Evolutionary conservation across 2,113 vertebrate species (phyloP), one percentile per base, ranked within the genome.

Genomic region (Martes martes): DNA sequence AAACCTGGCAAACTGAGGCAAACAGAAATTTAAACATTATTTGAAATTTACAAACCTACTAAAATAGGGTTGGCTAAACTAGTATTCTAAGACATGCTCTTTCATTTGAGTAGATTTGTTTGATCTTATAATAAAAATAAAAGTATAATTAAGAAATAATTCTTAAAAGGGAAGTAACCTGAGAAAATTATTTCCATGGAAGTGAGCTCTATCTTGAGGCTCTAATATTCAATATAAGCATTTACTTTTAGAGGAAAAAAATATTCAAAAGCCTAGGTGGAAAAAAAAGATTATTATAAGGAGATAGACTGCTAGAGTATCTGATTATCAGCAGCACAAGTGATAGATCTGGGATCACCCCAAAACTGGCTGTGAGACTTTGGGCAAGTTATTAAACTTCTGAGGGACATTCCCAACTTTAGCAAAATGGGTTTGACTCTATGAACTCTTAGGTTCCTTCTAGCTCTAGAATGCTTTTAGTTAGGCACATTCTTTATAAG

Each of bases 171-270:
- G 47, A 89, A 97, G 89, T 65, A 94, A 76, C 4, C 39, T 55
- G 10, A 97, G 63, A 97, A 87, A 94, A 95, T 87, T 63, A 61
- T 83, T 92, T 93, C 92, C 23, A 90, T 74, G 67, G 7, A 96
- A 24, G 24, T 81, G 74, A 83, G 36, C 33, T 90, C 57, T 90
- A 88, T 88, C 61, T 89, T 86, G 28, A 89, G 28, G 78, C 11
- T 90, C 2, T 69, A 91, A 47, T 69, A 87, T 39, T 73, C 31
- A 95, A 93, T 84, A 78, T 31, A 94, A 91, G 19, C 28, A 84
- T 85, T 87, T 85, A 69, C 42, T 80, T 91, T 89, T 36, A 69
- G 13, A 91, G 33, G 18, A 52, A 91, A 93, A 93, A 91, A 85
- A 84, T 39, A 82, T 26, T 52, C 33, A 84, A 94, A 96, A 45